These are phyloP conservation scores for Bubo blakistoni DNA, from an alignment of 2,113 vertebrate genomes.

Conservation along the genomic window DNA sequence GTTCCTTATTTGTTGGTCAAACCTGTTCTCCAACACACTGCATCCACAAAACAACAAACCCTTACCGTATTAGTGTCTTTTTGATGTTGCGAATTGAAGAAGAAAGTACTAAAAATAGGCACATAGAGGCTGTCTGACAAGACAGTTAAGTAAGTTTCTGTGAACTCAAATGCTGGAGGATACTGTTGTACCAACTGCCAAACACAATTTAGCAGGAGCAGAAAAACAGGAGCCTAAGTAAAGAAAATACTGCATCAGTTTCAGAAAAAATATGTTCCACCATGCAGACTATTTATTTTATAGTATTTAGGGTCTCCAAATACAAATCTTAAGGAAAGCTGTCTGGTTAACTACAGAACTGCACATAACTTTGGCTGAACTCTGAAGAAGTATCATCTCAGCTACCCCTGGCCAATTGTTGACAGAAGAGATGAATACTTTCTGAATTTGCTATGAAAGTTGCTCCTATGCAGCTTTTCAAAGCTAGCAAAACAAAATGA, in stretches of 20 bases:
- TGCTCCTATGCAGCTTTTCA: not conserved
- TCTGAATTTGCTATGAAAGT: not conserved
- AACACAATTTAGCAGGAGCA: slow-evolving; percentile 86
- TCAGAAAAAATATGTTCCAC: not conserved
- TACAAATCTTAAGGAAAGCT: not conserved
- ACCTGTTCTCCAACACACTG: not conserved
- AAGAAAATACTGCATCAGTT: not conserved
- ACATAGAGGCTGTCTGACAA: slow-evolving; percentile 86
- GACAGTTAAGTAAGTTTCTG: slow-evolving; percentile 88
- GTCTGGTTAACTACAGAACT: not conserved
- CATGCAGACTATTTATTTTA: not conserved
- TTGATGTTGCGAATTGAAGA: slow-evolving; percentile 85
- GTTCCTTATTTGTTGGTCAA: not conserved
- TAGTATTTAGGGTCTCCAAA: not conserved
- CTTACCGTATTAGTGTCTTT: slow-evolving; percentile 77
- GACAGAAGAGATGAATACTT: not conserved
- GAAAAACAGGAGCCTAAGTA: slow-evolving; percentile 80
- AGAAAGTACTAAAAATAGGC: slow-evolving; percentile 88
- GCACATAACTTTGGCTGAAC: not conserved
- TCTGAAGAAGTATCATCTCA: not conserved
- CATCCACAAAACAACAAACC: not conserved
- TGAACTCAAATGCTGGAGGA: slow-evolving; percentile 84
- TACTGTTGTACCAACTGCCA: slow-evolving; percentile 87
- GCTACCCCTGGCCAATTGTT: not conserved
- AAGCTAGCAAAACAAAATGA: not conserved